A percentile compares a stretch with the other conserved stretches of the same genome.
Evolutionary conservation across 64 coral and sea anemone species (phyloP).

Genomic region (Stichodactyla mertensii): DNA sequence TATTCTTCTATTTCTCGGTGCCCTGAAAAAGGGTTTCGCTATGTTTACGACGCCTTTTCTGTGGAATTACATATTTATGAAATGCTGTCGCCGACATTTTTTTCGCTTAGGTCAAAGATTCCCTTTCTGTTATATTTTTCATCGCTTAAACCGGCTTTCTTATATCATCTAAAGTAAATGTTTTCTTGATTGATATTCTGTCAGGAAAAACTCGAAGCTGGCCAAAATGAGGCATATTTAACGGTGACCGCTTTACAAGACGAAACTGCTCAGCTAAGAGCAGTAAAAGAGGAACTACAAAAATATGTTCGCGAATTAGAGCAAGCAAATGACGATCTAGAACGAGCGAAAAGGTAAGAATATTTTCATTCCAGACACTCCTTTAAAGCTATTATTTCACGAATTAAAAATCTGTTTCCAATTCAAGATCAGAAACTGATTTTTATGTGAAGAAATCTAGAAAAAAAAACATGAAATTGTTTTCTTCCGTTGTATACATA

Average conservation of each 20-base stretch:
- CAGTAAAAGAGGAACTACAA: conserved; percentile 85
- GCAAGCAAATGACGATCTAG: conserved; percentile 96
- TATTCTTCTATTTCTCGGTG: not conserved
- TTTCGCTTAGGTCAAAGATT: conserved; percentile 25
- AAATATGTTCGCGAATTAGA: conserved; percentile 99
- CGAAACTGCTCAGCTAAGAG: conserved; percentile 93
- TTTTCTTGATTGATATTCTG: not conserved
- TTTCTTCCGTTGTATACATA: not conserved
- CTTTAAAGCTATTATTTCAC: not conserved
- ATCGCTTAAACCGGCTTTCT: not conserved
- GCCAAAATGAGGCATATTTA: conserved; percentile 95
- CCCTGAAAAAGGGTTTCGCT: not conserved
- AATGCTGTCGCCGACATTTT: conserved; percentile 29
- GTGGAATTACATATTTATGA: conserved; percentile 71
- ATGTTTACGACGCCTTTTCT: conserved; percentile 30
- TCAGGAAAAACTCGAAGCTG: conserved; percentile 96
- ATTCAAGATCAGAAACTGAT: not conserved
- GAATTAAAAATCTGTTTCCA: not conserved
- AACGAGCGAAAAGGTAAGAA: conserved; percentile 95
- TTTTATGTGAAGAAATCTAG: not conserved
- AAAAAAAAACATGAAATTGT: not conserved
- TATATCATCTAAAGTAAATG: not conserved
- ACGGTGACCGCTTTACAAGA: conserved; percentile 95
- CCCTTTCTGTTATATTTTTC: conserved; percentile 1
- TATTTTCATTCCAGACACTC: not conserved